A percentile compares a stretch with the other conserved stretches of the same genome.
Evolutionary conservation across 2,113 vertebrate species (phyloP).

Genomic region (Mus musculus): DNA sequence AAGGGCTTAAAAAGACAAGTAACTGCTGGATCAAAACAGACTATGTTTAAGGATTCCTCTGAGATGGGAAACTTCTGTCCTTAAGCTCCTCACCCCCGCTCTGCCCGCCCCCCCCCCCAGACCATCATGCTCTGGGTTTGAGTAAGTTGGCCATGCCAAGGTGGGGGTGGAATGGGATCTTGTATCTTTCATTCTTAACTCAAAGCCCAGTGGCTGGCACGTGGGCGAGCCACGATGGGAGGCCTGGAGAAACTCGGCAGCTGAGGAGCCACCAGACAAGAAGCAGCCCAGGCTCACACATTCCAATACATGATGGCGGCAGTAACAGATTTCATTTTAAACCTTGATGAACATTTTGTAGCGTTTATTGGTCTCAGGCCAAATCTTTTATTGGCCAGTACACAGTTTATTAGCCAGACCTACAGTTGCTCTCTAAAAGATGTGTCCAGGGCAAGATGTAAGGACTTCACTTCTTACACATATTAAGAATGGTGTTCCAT

Average conservation of each 20-base stretch:
- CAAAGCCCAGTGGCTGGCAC: not conserved
- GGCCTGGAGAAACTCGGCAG: not conserved
- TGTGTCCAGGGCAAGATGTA: not conserved
- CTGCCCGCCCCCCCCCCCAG: no score
- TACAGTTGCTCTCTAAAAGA: slow-evolving; percentile 18
- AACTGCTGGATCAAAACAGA: not conserved
- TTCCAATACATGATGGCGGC: not conserved
- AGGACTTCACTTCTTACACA: not conserved
- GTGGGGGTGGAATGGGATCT: no score
- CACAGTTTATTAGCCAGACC: not conserved
- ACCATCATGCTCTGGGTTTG: not conserved
- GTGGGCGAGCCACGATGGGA: not conserved
- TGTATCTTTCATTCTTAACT: not conserved
- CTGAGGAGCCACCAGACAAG: not conserved
- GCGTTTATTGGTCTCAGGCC: not conserved
- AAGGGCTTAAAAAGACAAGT: slow-evolving; percentile 21
- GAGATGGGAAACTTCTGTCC: not conserved
- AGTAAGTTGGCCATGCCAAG: not conserved
- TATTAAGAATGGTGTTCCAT: slow-evolving; percentile 3
- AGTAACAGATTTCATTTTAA: slow-evolving; percentile 28
- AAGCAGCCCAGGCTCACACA: not conserved
- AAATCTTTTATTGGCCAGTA: slow-evolving; percentile 30
- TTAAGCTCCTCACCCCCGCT: no score
- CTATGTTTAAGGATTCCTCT: not conserved
- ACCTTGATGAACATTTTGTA: not conserved